Evolutionary conservation across 2,888 invertebrate genomes (phyloP).

Genomic region (Cactoblastis cactorum): DNA sequence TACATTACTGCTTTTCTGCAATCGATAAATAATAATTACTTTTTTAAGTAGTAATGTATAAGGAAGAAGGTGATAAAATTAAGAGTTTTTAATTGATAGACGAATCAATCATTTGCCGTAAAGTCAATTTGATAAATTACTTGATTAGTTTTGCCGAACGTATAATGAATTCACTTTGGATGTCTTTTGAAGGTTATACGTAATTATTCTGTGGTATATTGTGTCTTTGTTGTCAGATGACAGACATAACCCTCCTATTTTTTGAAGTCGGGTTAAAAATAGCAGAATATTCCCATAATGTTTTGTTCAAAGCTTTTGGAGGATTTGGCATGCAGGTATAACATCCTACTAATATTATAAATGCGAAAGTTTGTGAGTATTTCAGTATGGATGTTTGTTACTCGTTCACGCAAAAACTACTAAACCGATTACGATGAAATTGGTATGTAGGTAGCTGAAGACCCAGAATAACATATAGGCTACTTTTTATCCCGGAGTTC

Average conservation of each 20-base stretch:
- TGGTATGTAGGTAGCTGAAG: no score
- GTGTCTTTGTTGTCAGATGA: neutral
- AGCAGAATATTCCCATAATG: neutral
- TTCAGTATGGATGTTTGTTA: no score
- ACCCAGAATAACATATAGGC: no score
- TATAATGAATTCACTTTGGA: neutral
- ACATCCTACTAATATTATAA: no score
- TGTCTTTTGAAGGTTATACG: slow-evolving; percentile 4
- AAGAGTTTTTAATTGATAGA: neutral
- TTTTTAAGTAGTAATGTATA: neutral
- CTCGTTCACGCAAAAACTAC: no score
- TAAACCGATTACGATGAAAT: no score
- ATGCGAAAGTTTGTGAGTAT: no score
- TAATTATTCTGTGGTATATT: neutral
- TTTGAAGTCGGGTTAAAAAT: no score
- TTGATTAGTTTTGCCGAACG: slow-evolving; percentile 6
- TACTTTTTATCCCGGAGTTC: no score
- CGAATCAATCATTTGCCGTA: neutral
- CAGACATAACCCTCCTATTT: no score
- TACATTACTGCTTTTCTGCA: slow-evolving; percentile 20
- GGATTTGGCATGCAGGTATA: no score
- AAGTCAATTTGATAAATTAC: slow-evolving; percentile 11
- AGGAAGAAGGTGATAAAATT: neutral
- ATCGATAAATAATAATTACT: neutral
- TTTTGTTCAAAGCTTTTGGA: neutral